A percentile compares a stretch with the other conserved stretches of the same genome.
Evolutionary conservation across 2,113 vertebrate genomes (phyloP).

Genomic region (Brienomyrus longianalis): DNA sequence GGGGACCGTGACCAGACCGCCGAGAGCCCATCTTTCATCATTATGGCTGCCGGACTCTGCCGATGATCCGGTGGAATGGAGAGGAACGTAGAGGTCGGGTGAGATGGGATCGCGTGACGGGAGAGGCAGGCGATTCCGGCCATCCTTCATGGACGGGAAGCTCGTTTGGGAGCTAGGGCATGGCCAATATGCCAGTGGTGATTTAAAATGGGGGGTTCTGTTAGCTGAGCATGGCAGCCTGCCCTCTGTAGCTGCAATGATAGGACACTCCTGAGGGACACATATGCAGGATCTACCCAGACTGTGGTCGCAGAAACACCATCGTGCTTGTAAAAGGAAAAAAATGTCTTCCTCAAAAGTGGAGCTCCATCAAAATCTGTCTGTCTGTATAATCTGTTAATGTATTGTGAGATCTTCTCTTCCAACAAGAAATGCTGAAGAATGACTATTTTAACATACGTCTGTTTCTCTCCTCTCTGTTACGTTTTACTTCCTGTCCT

Average conservation of each 20-base stretch:
- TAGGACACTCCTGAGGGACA: not conserved
- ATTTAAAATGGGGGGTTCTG: not conserved
- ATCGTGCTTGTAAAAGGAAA: not conserved
- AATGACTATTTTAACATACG: not conserved
- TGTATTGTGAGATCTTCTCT: not conserved
- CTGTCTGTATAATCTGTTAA: not conserved
- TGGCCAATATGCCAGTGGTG: not conserved
- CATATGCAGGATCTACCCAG: not conserved
- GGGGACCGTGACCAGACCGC: not conserved
- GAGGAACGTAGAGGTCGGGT: not conserved
- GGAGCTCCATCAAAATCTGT: not conserved
- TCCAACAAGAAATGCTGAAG: not conserved
- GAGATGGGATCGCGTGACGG: not conserved
- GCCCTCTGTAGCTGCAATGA: not conserved
- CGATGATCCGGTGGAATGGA: not conserved
- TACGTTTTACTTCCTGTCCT: not conserved
- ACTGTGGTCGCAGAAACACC: not conserved
- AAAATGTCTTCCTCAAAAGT: not conserved
- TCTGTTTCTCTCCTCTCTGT: not conserved
- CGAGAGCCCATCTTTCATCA: not conserved
- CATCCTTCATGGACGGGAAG: not conserved
- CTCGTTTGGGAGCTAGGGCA: not conserved
- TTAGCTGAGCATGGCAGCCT: not conserved
- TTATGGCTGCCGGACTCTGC: not conserved
- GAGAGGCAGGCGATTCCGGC: not conserved